Evolutionary conservation across 64 coral and sea anemone genomes (phyloP), one percentile per base, ranked within the genome.

Genomic region (Pachyseris speciosa): DNA sequence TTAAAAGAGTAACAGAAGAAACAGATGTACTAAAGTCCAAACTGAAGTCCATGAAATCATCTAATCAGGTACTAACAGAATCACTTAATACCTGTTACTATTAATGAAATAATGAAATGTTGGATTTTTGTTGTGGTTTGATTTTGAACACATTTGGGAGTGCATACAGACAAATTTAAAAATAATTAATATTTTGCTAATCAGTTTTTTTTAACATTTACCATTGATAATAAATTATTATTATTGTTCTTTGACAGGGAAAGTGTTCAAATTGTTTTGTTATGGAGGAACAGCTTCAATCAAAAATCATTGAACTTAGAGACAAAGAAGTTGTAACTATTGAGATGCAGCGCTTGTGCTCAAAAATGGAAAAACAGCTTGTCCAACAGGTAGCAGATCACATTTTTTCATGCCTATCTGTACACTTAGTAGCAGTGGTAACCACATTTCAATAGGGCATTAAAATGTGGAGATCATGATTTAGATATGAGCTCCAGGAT

Each of bases 331-430:
- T 93, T 43, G 78, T 69, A 68, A 75, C 88, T 2, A 90, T 93
- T 85, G 90, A 93, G 48, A 64, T 96, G 50, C 95, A 96, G 45
- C 91, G 84, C 49, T 85, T 96, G 27, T 96, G 95, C 43, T 72
- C 75, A 68, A 96, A 96, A 84, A 96, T 96, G 95, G 95, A 96
- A 60, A 93, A 84, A 57, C 95, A 96, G 44, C 90, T 96, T 25
- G 77, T 96, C 24, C 86, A 96, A 36, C 95, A 96, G 86, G 95
- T 96, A 75, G n/a, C 0, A 34, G 33, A 47, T 0, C 27, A 47
- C 16, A 19, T n/a, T 59, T 33, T 57, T 29, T 27, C 2, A 7
- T 60, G 49, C 41, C 34, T 27, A 13, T 55, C 45, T 8, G 1
- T 40, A 60, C 27, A 33, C 11, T n/a, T 30, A 19, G 59, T 4